A percentile compares a stretch with the other conserved stretches of the same genome.
These are phyloP conservation scores for Podarcis raffonei DNA, from an alignment of 2,113 vertebrate species.

Conservation along the genomic window DNA sequence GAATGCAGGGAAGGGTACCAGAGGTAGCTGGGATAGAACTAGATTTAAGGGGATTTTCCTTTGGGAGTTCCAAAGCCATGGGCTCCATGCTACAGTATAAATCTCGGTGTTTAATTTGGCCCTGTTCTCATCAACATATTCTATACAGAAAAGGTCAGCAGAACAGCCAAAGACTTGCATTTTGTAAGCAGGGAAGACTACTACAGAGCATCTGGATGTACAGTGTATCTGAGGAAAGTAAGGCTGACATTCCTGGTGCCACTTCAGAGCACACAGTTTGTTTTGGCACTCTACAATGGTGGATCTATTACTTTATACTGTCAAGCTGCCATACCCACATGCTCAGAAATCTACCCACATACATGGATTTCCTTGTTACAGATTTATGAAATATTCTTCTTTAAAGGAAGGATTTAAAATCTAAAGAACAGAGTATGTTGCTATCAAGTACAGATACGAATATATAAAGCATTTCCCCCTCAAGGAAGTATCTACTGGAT, in stretches of 20 bases:
- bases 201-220: constrained; percentile 15
- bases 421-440: constrained; percentile 29
- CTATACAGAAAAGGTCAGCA: neutral
- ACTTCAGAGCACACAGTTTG: constrained; percentile 56
- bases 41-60: neutral
- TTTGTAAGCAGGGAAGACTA: constrained; percentile 30
- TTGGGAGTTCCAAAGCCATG: neutral
- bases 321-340: constrained; percentile 71
- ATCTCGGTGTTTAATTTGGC: neutral
- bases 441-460: constrained; percentile 42
- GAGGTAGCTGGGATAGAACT: neutral
- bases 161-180: constrained; percentile 12
- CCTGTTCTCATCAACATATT: neutral
- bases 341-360: constrained; percentile 57
- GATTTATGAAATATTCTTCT: constrained; percentile 56
- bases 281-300: constrained; percentile 59
- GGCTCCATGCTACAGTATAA: neutral
- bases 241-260: constrained; percentile 53
- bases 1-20: neutral
- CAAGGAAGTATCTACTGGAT: constrained; percentile 11
- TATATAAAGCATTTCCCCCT: neutral
- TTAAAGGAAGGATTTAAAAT: constrained; percentile 49
- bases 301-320: constrained; percentile 64
- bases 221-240: constrained; percentile 25
- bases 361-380: constrained; percentile 54